Evolutionary conservation across 2,888 invertebrate species (phyloP), one percentile per base, ranked within the genome.

Genomic region (Hedya salicella): DNA sequence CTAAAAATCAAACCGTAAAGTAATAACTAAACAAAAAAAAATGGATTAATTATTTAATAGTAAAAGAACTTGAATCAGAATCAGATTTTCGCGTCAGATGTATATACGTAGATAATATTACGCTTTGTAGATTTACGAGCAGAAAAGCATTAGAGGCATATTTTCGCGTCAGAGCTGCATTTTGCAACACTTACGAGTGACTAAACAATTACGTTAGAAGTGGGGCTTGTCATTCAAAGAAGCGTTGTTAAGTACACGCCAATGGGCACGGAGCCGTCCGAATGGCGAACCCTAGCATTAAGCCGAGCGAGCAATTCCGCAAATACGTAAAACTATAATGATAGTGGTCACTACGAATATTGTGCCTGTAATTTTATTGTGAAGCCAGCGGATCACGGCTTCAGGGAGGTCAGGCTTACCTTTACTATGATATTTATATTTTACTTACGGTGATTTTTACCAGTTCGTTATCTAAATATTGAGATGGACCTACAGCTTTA

Each of bases 281-380:
- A 85, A 86, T 82, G 77, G 79, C 78, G 77, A 77, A 75, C 77
- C 80, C 79, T 60, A 75, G 75, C 81, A 85, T 84, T 85, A 87
- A 78, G 72, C 75, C 76, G 74, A 75, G 78, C 80, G 77, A 80
- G 84, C 83, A 82, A 87, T 87, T 86, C 86, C 78, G 83, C 80
- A 86, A 86, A 87, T 86, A 66, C 60, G 66, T 65, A 83, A 86
- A 87, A 87, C 85, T 82, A 87, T 86, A 86, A 87, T 87, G 81
- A 86, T 83, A 83, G 82, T 82, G 81, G 70, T 72, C 74, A 75
- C 78, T 75, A 78, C 48, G 40, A 81, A 82, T 78, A 82, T 77
- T 81, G 80, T 85, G 82, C 82, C 82, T 85, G 77, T 81, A 84
- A 82, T 83, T 84, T 81, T 76, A 78, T 76, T 72, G 73, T 70